Base-by-base conservation (phyloP, 1,140 invertebrate genomes). In the Caligus rogercresseyi region DNA sequence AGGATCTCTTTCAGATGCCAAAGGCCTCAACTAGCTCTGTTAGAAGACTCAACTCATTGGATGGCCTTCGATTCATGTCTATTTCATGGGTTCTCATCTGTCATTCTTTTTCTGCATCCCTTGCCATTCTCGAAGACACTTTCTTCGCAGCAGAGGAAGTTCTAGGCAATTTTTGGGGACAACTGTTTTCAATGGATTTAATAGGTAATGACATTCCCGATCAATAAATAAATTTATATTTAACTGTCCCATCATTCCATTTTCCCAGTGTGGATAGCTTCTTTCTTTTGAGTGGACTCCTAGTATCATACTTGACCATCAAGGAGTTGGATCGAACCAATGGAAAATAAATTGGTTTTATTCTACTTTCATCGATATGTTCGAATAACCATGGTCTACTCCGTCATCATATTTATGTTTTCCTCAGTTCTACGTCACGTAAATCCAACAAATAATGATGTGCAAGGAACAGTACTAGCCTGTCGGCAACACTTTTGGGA, bases 231-330 rank as follows among this genome's bases (percentile, higher is more conserved):
- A 11, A 43, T 43, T 43, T 43, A 43, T 11, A 7, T n/a, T 43
- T 11, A 43, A 11, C 31, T 43, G 7, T 43, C 7, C 7, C 31
- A 43, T 11, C 7, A 43, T 11, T 43, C n/a, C 7, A 43, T n/a
- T 25, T 26, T 43, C 24, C 57, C n/a, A 60, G 57, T 60, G 81
- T 82, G 2, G 81, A 83, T 68, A 75, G 79, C 0, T 83, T 82
- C 69, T 82, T 82, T 66, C 66, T 80, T 24, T 67, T 78, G 14
- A 82, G 81, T 67, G 81, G 81, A 54, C 69, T 81, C 1, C 70
- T 83, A 0, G 69, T 80, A 0, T 70, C 76, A 0, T 81, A 81
- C 67, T 68, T 77, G 1, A 72, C 75, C 65, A 51, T 81, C 66
- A 73, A 71, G 67, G 74, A 77, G 64, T 68, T 76, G 26, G 68